phyloP scores from a whole-genome alignment of 2,888 invertebrate species.

The Eledone cirrhosa region DNA sequence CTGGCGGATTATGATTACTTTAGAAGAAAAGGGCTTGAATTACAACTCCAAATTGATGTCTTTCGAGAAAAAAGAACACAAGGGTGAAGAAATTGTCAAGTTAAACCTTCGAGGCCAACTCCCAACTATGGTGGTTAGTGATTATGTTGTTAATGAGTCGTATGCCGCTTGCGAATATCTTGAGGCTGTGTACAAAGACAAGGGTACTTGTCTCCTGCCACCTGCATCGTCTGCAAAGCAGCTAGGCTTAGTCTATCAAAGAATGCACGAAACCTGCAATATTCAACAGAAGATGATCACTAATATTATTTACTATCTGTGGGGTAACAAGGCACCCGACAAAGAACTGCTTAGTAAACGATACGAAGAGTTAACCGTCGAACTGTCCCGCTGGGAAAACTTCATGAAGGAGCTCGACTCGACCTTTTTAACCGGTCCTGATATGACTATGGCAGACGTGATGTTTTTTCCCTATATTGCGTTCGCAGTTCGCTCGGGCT shows the following conservation, averaged over 20 bases:
- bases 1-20: constrained; percentile 48
- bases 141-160: constrained; percentile 54
- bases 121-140: constrained; percentile 53
- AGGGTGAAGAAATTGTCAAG: constrained; percentile 45
- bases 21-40: constrained; percentile 52
- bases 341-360: not conserved
- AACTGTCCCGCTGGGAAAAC: constrained; percentile 32
- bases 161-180: constrained; percentile 49
- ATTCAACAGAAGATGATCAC: constrained; percentile 5
- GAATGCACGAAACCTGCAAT: constrained; percentile 39
- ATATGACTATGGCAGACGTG: constrained; percentile 43
- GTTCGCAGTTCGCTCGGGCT: constrained; percentile 37
- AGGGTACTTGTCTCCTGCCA: constrained; percentile 42
- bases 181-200: constrained; percentile 41
- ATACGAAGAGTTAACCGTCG: not conserved
- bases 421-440: constrained; percentile 32
- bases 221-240: constrained; percentile 31
- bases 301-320: constrained; percentile 17
- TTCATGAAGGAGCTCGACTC: constrained; percentile 20
- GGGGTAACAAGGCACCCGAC: not conserved
- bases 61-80: constrained; percentile 53
- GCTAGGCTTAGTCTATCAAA: constrained; percentile 42
- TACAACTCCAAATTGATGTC: constrained; percentile 45
- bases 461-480: constrained; percentile 42
- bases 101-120: constrained; percentile 58